phyloP scores from a whole-genome alignment of 2,888 invertebrate genomes.

The Erannis defoliaria region DNA sequence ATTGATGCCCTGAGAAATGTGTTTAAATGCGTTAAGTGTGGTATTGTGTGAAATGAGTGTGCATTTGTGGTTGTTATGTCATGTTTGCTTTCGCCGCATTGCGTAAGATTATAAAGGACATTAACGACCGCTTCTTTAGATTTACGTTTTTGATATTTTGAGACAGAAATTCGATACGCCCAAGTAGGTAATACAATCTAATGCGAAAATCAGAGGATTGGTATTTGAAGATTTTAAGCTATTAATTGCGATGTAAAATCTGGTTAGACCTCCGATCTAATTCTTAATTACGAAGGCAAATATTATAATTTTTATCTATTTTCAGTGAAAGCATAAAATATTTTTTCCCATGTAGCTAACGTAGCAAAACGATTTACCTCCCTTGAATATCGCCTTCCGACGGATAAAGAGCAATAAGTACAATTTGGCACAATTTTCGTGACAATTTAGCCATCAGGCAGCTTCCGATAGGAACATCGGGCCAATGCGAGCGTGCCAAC shows the following conservation, averaged over 20 bases:
- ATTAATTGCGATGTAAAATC: neutral
- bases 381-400: constrained; percentile 4
- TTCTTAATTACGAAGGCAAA: neutral
- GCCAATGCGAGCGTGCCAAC: constrained; percentile 32
- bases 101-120: constrained; percentile 38
- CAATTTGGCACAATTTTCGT: constrained; percentile 26
- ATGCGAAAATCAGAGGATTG: neutral
- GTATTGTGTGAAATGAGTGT: constrained; percentile 28
- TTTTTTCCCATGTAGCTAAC: neutral
- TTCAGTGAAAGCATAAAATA: neutral
- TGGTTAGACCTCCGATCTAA: neutral
- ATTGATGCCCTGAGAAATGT: constrained; percentile 27
- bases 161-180: neutral
- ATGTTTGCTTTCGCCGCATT: constrained; percentile 39
- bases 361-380: constrained; percentile 1
- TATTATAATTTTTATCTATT: neutral
- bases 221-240: neutral
- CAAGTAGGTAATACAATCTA: neutral
- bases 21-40: constrained; percentile 17
- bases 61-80: constrained; percentile 33
- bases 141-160: neutral
- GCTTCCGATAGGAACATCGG: constrained; percentile 27
- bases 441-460: constrained; percentile 31
- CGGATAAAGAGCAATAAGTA: constrained; percentile 1
- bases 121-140: neutral